Percentiles rank a stretch among this genome's conserved stretches.
These are phyloP conservation scores for Kryptolebias marmoratus DNA, from an alignment of 2,113 vertebrate species.

Conservation along the genomic window DNA sequence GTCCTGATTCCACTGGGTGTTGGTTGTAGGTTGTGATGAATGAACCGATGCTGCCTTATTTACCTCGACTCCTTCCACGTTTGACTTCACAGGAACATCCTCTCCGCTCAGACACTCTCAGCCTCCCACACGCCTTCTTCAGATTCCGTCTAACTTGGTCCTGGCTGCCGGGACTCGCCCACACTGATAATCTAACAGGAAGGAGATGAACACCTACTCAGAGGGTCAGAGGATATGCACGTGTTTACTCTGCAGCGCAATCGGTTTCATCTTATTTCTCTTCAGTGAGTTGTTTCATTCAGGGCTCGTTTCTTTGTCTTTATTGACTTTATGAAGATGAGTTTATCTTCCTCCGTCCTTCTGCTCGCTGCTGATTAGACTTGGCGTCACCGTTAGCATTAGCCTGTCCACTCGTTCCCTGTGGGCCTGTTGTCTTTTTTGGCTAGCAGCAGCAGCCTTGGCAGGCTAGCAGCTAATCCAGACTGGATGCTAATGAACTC, in stretches of 20 bases:
- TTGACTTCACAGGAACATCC: too few relatives aligned
- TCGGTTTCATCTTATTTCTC: neutral
- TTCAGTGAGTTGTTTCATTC: neutral
- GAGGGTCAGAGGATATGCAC: neutral
- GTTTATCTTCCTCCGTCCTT: constrained; percentile 26
- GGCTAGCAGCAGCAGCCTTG: constrained; percentile 56
- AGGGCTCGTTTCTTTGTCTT: neutral
- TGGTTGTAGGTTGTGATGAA: too few relatives aligned
- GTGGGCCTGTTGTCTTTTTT: constrained; percentile 59
- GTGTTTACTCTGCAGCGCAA: too few relatives aligned
- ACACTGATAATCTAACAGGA: constrained; percentile 9
- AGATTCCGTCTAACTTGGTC: neutral
- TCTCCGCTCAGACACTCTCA: neutral
- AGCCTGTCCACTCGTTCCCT: constrained; percentile 55
- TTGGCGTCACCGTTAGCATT: constrained; percentile 64
- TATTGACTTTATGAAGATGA: constrained; percentile 20
- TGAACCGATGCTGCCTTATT: too few relatives aligned
- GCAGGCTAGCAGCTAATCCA: constrained; percentile 67
- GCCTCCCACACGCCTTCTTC: neutral
- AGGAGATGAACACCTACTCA: constrained; percentile 41
- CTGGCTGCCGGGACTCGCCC: neutral
- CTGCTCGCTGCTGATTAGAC: constrained; percentile 49
- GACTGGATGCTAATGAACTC: constrained; percentile 73
- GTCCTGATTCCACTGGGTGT: too few relatives aligned
- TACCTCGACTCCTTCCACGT: too few relatives aligned